Conservation (phyloP, 1,140 invertebrate species). For the Latrodectus geometricus region DNA sequence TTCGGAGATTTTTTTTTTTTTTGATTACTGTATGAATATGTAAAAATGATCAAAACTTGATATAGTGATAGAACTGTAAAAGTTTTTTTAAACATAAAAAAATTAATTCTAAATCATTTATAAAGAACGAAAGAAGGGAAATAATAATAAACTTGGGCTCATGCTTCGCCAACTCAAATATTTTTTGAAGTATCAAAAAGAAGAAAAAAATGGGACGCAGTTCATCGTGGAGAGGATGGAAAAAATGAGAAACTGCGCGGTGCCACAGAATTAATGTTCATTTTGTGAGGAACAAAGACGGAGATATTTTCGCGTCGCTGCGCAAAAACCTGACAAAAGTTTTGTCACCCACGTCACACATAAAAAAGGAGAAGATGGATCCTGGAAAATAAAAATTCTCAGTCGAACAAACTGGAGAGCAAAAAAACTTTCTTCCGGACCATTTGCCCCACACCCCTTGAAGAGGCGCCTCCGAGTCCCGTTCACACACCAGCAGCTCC, state of each 20-base stretch:
- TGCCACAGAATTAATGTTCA: conserved; percentile 16
- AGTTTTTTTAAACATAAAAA: too few relatives aligned
- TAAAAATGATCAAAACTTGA: too few relatives aligned
- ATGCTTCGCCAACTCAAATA: too few relatives aligned
- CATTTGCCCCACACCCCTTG: conserved; percentile 27
- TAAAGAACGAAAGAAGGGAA: too few relatives aligned
- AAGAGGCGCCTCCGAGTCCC: conserved; percentile 8
- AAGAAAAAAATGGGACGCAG: too few relatives aligned
- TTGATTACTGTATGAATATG: too few relatives aligned
- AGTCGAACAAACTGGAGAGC: background rate
- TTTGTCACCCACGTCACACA: background rate
- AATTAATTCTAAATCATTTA: too few relatives aligned
- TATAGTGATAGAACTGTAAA: too few relatives aligned
- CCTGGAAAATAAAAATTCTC: background rate
- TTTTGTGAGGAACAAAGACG: conserved; percentile 11
- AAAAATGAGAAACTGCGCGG: background rate
- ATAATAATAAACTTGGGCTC: too few relatives aligned
- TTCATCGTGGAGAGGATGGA: too few relatives aligned
- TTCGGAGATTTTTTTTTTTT: too few relatives aligned
- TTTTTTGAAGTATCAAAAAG: too few relatives aligned
- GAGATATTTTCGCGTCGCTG: background rate
- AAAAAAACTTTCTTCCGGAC: conserved; percentile 27
- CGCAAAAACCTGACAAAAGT: conserved; percentile 26
- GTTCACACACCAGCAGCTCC: background rate
- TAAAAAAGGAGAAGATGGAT: background rate